Conservation (phyloP, 2,113 vertebrate genomes). For the Potamarius usumacintae region DNA sequence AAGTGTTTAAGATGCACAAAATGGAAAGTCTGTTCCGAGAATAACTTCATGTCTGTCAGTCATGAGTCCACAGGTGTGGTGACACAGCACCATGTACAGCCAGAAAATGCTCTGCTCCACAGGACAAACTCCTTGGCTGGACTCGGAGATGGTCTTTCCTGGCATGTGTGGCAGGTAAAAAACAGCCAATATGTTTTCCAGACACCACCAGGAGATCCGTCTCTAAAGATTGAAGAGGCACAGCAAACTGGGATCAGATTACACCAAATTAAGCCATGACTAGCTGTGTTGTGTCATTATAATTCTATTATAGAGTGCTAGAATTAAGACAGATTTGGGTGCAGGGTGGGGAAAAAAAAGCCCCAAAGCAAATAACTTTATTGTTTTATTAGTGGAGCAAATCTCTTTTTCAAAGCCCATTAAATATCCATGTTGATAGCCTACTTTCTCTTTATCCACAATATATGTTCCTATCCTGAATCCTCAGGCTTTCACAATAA, state of each 20-base stretch:
- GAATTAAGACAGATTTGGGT: slow-evolving; percentile 9
- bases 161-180: slow-evolving; percentile 35
- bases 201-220: slow-evolving; percentile 15
- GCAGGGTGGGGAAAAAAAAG: not conserved
- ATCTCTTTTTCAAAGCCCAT: not conserved
- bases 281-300: not conserved
- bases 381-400: not conserved
- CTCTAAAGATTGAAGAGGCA: slow-evolving; percentile 29
- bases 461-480: not conserved
- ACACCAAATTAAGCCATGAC: slow-evolving; percentile 29
- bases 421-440: not conserved
- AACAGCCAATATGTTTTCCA: slow-evolving; percentile 30
- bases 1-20: slow-evolving; percentile 9
- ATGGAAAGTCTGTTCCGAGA: slow-evolving; percentile 21
- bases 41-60: slow-evolving; percentile 27
- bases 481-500: slow-evolving; percentile 29
- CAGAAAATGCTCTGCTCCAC: slow-evolving; percentile 16
- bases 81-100: slow-evolving; percentile 44
- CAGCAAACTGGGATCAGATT: slow-evolving; percentile 22
- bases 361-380: not conserved
- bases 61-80: slow-evolving; percentile 47
- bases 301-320: slow-evolving; percentile 5
- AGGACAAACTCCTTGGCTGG: slow-evolving; percentile 11
- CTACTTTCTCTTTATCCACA: not conserved
- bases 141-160: slow-evolving; percentile 37